Evolutionary conservation across 2,888 invertebrate genomes (phyloP).

Genomic region (Tupiocoris notatus): DNA sequence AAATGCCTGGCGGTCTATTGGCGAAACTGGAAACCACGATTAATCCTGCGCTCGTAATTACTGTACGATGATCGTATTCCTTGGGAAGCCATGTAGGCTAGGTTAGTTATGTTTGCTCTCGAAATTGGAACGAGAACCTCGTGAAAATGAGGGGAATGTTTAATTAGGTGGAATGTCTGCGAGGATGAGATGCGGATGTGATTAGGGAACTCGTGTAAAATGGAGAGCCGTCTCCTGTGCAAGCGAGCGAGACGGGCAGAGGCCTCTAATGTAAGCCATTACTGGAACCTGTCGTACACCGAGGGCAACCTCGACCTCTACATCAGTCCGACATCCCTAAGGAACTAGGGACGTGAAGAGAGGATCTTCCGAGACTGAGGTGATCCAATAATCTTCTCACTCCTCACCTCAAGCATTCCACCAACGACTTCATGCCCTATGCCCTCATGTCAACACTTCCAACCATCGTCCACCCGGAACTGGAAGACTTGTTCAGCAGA

Average conservation of each 20-base stretch:
- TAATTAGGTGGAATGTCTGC: not conserved
- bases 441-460: not conserved
- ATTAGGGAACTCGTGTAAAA: not conserved
- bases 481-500: not conserved
- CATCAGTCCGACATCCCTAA: conserved; percentile 30
- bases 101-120: not conserved
- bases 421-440: not conserved
- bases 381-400: conserved; percentile 35
- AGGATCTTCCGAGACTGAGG: not conserved
- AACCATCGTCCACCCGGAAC: too few species aligned
- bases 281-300: conserved; percentile 29
- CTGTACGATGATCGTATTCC: too few species aligned
- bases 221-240: not conserved
- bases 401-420: conserved; percentile 1
- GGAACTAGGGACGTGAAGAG: not conserved
- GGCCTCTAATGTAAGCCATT: conserved; percentile 32
- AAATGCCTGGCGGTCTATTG: too few species aligned
- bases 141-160: not conserved
- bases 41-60: too few species aligned
- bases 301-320: conserved; percentile 9
- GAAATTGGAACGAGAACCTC: not conserved
- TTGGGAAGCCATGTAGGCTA: too few species aligned
- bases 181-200: not conserved
- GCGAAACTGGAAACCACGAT: too few species aligned
- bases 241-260: not conserved